Percentiles rank a stretch among this genome's conserved stretches.
phyloP scores from a whole-genome alignment of 2,113 vertebrate species.

The Acanthisitta chloris region DNA sequence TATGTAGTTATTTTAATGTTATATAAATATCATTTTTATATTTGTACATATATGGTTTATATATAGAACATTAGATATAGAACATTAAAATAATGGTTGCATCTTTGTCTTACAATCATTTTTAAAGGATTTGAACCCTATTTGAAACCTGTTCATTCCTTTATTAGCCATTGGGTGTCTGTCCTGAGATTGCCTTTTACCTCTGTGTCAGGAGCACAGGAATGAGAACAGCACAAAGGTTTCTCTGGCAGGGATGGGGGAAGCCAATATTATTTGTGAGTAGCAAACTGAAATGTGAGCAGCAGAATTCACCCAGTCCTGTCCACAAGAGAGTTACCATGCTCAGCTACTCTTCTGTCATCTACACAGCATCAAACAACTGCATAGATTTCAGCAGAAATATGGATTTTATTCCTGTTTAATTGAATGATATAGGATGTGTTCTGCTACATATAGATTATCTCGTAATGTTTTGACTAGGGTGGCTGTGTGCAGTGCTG shows the following conservation, averaged over 20 bases:
- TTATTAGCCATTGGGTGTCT: neutral
- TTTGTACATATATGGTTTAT: too few species aligned
- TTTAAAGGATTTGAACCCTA: neutral
- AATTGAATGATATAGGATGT: neutral
- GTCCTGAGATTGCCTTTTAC: neutral
- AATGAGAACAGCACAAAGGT: fast-evolving
- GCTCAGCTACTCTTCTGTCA: neutral
- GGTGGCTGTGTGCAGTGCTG: neutral
- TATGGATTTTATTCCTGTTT: neutral
- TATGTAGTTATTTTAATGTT: too few species aligned
- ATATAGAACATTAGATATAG: too few species aligned
- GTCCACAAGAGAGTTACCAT: neutral
- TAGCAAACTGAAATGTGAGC: neutral
- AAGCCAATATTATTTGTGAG: neutral
- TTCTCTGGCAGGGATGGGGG: neutral
- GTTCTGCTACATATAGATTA: neutral
- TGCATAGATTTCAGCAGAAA: neutral
- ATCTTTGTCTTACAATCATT: neutral
- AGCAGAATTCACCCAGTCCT: neutral
- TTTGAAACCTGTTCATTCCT: neutral
- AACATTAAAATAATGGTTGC: too few species aligned
- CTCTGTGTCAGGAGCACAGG: neutral
- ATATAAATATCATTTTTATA: too few species aligned
- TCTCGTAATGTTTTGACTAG: neutral
- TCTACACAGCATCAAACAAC: neutral